These are phyloP conservation scores for Pristionchus fissidentatus DNA, from an alignment of 2,888 invertebrate species.

Conservation along the genomic window DNA sequence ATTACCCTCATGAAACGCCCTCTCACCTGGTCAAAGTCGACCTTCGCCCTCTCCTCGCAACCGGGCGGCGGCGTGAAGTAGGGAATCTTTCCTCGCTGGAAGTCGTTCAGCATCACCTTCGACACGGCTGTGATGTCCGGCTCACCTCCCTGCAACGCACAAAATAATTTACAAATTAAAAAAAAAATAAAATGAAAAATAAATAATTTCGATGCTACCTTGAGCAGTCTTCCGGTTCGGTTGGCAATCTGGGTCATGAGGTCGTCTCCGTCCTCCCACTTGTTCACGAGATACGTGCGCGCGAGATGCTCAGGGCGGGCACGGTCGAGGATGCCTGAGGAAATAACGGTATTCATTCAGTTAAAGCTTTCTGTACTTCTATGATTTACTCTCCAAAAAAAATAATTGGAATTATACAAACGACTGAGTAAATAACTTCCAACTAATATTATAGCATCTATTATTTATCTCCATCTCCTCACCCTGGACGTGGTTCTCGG, in stretches of 20 bases:
- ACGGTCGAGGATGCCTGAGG: slow-evolving; percentile 82
- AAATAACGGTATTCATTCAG: not conserved
- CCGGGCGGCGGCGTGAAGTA: slow-evolving; percentile 82
- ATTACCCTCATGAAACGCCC: not conserved
- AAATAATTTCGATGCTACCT: slow-evolving; percentile 77
- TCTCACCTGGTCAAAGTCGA: slow-evolving; percentile 57
- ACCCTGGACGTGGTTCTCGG: slow-evolving; percentile 91
- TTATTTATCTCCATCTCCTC: not conserved
- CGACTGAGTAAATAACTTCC: too few relatives aligned
- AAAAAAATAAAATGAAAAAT: not conserved
- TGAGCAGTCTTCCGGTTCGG: slow-evolving; percentile 89
- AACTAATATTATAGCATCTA: not conserved
- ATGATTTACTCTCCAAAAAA: not conserved
- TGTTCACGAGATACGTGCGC: slow-evolving; percentile 86
- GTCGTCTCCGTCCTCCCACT: slow-evolving; percentile 87
- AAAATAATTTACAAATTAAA: not conserved
- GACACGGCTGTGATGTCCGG: slow-evolving; percentile 91
- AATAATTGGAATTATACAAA: too few relatives aligned
- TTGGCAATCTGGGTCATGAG: slow-evolving; percentile 92
- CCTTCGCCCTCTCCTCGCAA: slow-evolving; percentile 64
- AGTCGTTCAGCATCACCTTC: slow-evolving; percentile 96
- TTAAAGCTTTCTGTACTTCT: not conserved
- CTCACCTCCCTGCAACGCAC: slow-evolving; percentile 85
- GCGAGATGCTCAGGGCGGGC: slow-evolving; percentile 87
- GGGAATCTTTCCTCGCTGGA: slow-evolving; percentile 88